These are phyloP conservation scores for Hypotaenidia philippensis DNA, from an alignment of 2,797 vertebrate species.

Conservation along the genomic window DNA sequence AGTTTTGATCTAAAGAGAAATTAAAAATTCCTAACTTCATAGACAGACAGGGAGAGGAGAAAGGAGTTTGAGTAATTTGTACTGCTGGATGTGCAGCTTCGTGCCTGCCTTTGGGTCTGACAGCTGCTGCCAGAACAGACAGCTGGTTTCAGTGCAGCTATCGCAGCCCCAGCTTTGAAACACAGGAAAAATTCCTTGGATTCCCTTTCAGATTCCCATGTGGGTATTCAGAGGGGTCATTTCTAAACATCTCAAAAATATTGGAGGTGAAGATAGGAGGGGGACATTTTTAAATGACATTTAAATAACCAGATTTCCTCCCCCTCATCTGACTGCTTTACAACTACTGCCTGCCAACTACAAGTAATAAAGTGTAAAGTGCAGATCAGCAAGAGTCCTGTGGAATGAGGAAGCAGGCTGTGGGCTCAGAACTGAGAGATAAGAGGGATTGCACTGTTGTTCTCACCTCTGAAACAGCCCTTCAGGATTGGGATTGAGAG, in stretches of 20 bases:
- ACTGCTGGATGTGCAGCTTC: background rate
- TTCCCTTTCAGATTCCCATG: conserved; percentile 5
- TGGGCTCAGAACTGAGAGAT: conserved; percentile 49
- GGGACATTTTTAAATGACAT: conserved; percentile 2
- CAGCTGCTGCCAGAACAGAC: background rate
- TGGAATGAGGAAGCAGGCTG: conserved; percentile 71
- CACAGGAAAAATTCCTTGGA: background rate
- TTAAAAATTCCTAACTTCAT: background rate
- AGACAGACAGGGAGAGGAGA: background rate
- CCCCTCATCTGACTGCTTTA: conserved; percentile 36
- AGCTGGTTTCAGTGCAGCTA: background rate
- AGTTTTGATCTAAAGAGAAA: background rate
- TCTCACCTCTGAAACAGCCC: conserved; percentile 54
- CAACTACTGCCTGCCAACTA: conserved; percentile 30
- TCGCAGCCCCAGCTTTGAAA: background rate
- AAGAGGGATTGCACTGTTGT: conserved; percentile 47
- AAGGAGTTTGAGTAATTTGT: background rate
- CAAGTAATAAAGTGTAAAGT: conserved; percentile 54
- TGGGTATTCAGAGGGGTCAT: background rate
- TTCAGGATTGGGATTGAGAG: conserved; percentile 28
- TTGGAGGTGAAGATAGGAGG: background rate
- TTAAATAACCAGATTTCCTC: conserved; percentile 46
- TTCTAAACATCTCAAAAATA: background rate
- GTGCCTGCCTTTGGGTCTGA: background rate
- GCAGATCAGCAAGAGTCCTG: conserved; percentile 57